Conservation (phyloP, 2,888 invertebrate genomes). For the Hypsopygia costalis region DNA sequence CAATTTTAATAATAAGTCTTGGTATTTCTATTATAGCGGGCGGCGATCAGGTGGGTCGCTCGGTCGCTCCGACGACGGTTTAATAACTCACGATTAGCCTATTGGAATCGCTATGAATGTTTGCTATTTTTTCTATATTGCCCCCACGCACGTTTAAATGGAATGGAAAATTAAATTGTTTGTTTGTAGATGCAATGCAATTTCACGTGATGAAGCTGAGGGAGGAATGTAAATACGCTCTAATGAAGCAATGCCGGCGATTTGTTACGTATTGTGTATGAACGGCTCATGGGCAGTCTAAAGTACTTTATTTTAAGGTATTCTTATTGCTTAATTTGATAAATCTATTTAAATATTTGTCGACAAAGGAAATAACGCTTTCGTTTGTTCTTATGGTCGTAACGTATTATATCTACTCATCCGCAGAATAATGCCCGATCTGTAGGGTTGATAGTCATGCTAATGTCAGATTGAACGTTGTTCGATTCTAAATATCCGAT, state of each 20-base stretch:
- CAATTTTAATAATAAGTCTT: slow-evolving; percentile 81
- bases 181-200: slow-evolving; percentile 10
- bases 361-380: no score
- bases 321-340: no score
- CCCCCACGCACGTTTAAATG: slow-evolving; percentile 39
- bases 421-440: no score
- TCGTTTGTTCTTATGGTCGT: no score
- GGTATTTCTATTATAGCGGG: slow-evolving; percentile 80
- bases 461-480: no score
- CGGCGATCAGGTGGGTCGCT: slow-evolving; percentile 75
- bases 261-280: neutral
- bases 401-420: no score
- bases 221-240: slow-evolving; percentile 6
- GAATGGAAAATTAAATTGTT: slow-evolving; percentile 21
- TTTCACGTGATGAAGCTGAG: slow-evolving; percentile 10
- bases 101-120: slow-evolving; percentile 79
- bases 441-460: no score
- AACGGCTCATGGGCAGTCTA: no score
- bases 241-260: slow-evolving; percentile 1
- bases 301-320: no score
- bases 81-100: slow-evolving; percentile 79
- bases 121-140: slow-evolving; percentile 77
- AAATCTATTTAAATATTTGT: no score
- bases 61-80: no score
- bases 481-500: no score